Percentiles rank a stretch among this genome's conserved stretches.
These are phyloP conservation scores for Thyatira batis DNA, from an alignment of 2,888 invertebrate genomes.

Conservation along the genomic window DNA sequence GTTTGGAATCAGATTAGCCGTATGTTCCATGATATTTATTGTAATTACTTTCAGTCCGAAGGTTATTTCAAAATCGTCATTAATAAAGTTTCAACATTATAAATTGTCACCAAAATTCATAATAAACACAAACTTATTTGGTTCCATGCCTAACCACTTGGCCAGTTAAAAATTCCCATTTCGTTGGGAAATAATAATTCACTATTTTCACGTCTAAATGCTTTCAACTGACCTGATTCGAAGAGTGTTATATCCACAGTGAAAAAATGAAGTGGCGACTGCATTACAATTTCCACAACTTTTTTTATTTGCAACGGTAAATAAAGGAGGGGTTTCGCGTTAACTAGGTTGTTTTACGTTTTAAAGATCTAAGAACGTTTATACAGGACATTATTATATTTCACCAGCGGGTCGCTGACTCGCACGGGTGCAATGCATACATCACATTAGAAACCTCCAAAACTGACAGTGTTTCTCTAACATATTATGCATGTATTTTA, in stretches of 20 bases:
- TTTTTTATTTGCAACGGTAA: constrained; percentile 9
- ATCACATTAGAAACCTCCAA: too few species aligned
- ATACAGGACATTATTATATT: too few species aligned
- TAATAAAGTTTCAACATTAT: background rate
- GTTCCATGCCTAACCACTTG: background rate
- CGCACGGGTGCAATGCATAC: too few species aligned
- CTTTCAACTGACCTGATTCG: background rate
- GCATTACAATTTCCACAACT: constrained; percentile 42
- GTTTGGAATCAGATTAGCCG: too few species aligned
- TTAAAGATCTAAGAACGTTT: too few species aligned
- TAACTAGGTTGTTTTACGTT: background rate
- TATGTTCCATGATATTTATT: too few species aligned
- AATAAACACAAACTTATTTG: background rate
- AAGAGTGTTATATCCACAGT: background rate
- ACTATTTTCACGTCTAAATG: background rate
- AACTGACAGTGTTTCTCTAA: too few species aligned
- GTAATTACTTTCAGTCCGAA: background rate
- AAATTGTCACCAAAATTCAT: background rate
- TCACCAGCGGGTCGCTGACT: too few species aligned
- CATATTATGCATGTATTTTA: too few species aligned
- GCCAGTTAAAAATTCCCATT: background rate
- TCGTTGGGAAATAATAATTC: background rate
- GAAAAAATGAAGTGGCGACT: constrained; percentile 13
- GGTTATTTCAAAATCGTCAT: background rate
- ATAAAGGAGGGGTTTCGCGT: background rate